Conservation (phyloP, 2,113 vertebrate genomes). For the Limnothrissa miodon region DNA sequence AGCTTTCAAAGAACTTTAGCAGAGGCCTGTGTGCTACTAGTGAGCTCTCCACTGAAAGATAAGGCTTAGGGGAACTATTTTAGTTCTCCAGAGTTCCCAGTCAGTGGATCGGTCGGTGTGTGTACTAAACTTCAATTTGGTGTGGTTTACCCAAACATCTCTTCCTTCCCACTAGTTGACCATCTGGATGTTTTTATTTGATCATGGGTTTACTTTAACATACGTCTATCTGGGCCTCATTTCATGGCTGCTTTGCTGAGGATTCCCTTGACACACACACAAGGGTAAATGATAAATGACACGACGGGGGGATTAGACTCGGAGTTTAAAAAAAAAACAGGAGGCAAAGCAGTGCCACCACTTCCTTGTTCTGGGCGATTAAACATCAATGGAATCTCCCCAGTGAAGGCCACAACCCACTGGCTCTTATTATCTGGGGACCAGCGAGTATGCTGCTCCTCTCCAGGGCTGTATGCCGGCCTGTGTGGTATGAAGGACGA, state of each 20-base stretch:
- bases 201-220: neutral
- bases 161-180: neutral
- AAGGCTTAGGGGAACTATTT: neutral
- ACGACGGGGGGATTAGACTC: neutral
- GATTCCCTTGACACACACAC: neutral
- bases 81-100: too few species aligned
- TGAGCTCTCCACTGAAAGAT: neutral
- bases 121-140: neutral
- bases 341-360: neutral
- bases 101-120: too few species aligned
- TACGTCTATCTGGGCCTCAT: too few species aligned
- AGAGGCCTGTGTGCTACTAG: neutral
- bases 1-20: constrained; percentile 28
- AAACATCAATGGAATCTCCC: neutral
- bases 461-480: neutral
- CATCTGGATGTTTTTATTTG: neutral
- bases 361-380: constrained; percentile 7
- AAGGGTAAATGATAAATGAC: constrained; percentile 2
- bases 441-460: neutral
- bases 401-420: neutral
- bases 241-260: too few species aligned
- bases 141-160: neutral
- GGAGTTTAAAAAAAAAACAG: neutral
- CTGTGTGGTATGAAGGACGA: neutral
- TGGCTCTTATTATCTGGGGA: neutral